Percentiles rank a stretch among this genome's conserved stretches.
phyloP scores from a whole-genome alignment of 2,888 invertebrate genomes.

The Cantharis rufa region DNA sequence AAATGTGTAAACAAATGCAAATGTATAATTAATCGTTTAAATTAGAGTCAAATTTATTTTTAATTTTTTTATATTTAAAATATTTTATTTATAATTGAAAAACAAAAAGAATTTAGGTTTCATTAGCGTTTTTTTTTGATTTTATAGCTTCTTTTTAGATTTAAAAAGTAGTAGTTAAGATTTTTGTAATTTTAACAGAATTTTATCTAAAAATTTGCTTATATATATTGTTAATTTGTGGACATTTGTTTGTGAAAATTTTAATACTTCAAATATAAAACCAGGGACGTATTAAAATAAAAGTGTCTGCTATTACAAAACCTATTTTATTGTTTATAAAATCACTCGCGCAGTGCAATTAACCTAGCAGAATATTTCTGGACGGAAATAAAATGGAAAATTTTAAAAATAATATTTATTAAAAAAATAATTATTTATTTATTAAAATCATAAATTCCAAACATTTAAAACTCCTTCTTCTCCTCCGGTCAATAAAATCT shows the following conservation, averaged over 20 bases:
- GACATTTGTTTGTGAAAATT: not conserved
- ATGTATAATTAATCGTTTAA: not conserved
- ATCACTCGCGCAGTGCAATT: no score
- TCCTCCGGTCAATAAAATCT: slow-evolving; percentile 70
- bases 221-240: not conserved
- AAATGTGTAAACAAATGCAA: not conserved
- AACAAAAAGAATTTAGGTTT: not conserved
- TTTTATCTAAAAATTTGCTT: not conserved
- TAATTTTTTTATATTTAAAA: not conserved
- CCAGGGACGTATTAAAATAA: not conserved
- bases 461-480: slow-evolving; percentile 70
- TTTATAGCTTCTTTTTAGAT: not conserved
- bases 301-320: not conserved
- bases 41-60: not conserved
- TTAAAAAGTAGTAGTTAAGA: not conserved
- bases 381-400: not conserved
- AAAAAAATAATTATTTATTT: slow-evolving; percentile 6
- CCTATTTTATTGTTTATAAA: no score
- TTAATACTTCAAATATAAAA: not conserved
- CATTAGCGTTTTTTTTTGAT: not conserved
- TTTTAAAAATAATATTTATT: not conserved
- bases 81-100: not conserved
- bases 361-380: no score
- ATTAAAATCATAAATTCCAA: slow-evolving; percentile 57
- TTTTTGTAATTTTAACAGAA: not conserved